These are phyloP conservation scores for Calephelis perditalis DNA, from an alignment of 2,888 invertebrate species.

Conservation along the genomic window DNA sequence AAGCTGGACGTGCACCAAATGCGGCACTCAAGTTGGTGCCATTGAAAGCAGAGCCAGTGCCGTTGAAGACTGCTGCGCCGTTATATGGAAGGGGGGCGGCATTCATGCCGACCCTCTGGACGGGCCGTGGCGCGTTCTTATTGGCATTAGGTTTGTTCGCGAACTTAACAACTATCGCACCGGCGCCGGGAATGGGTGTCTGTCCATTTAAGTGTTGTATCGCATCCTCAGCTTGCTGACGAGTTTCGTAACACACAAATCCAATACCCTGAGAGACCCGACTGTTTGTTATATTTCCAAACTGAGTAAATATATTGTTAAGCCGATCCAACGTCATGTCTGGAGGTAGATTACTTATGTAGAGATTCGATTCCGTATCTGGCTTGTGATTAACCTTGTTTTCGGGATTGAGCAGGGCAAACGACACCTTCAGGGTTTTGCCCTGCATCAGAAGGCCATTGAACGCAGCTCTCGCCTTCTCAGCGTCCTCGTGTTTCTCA, in stretches of 20 bases:
- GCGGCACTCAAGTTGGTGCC: conserved; percentile 58
- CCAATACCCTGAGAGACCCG: conserved; percentile 73
- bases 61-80: conserved; percentile 63
- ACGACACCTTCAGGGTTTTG: conserved; percentile 73
- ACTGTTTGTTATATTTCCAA: conserved; percentile 70
- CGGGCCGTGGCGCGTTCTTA: conserved; percentile 60
- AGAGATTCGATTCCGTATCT: conserved; percentile 72
- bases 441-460: conserved; percentile 75
- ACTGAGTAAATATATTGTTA: conserved; percentile 62
- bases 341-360: conserved; percentile 73
- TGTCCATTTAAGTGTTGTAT: conserved; percentile 67
- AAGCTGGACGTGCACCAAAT: conserved; percentile 59
- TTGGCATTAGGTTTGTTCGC: conserved; percentile 70
- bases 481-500: conserved; percentile 73
- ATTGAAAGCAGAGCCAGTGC: conserved; percentile 57
- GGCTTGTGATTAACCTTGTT: conserved; percentile 73
- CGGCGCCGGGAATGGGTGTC: conserved; percentile 62
- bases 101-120: conserved; percentile 50
- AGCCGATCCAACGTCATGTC: conserved; percentile 73
- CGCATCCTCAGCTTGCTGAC: conserved; percentile 69
- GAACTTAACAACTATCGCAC: conserved; percentile 69
- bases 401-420: conserved; percentile 73
- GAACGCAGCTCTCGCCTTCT: conserved; percentile 73
- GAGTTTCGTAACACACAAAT: conserved; percentile 69
- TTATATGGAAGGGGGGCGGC: conserved; percentile 58